These are phyloP conservation scores for Capreolus pygargus DNA, from an alignment of 2,113 vertebrate species.

Conservation along the genomic window DNA sequence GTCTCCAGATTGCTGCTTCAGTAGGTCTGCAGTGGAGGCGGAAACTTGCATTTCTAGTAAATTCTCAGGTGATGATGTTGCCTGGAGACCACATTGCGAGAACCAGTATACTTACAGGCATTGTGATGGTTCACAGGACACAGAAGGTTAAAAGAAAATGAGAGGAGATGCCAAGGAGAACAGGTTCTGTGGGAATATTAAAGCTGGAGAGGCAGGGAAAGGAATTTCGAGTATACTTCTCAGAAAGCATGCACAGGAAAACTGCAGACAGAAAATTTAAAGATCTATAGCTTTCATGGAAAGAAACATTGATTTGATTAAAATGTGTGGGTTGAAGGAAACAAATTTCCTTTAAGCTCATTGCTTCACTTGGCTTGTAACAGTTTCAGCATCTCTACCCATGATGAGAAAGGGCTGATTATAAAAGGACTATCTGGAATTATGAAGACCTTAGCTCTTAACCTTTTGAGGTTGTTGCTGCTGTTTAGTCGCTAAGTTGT, in stretches of 20 bases:
- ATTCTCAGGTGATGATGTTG: neutral
- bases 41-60: neutral
- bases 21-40: neutral
- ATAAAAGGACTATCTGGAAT: neutral
- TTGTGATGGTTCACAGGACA: neutral
- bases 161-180: neutral
- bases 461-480: neutral
- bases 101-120: neutral
- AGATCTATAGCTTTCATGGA: neutral
- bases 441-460: neutral
- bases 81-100: neutral
- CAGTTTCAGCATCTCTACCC: neutral
- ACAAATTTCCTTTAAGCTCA: neutral
- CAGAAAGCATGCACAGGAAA: neutral
- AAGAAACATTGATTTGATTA: neutral
- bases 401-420: neutral
- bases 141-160: neutral
- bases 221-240: neutral
- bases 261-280: neutral
- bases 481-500: neutral
- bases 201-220: neutral
- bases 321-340: neutral
- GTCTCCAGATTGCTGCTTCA: neutral
- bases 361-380: neutral
- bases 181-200: neutral